Base-by-base conservation (phyloP, 2,113 vertebrate species). In the Cinclus cinclus region DNA sequence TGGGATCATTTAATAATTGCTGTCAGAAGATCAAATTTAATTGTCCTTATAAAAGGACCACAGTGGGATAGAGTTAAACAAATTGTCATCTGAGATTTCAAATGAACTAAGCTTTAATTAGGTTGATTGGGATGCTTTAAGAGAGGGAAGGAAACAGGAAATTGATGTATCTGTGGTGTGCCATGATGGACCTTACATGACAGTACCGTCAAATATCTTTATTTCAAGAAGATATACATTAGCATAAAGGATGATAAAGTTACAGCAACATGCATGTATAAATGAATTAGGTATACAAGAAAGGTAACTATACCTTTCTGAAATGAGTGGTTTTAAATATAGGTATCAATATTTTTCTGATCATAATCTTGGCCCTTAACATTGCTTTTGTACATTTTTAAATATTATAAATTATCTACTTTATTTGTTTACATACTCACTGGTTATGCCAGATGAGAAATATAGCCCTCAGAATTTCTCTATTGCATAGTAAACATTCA, bases 11-110 rank as follows among this genome's bases (percentile, higher is more conserved):
- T 99, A 99, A 99, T 99, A 99, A 99, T 99, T 99, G 99, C 99
- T 99, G 99, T 99, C 99, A 99, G 98, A 99, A 99, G 99, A 99
- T 99, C 99, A 99, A 98, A 99, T 99, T 99, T 99, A 99, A 99
- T 99, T 99, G 98, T 99, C 98, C 98, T 99, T 99, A 98, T 99
- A 98, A 98, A 98, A 98, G 98, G 98, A 99, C 98, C 98, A 98
- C 99, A 99, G 98, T 98, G 99, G 99, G 99, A 98, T 98, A 98
- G 98, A 99, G 98, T 98, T 98, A 99, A 99, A 99, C 98, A 99
- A 99, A 99, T 99, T 99, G 98, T 99, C 99, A 98, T 99, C 98
- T 97, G 99, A 99, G 98, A 98, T 98, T 99, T 99, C 98, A 98
- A 98, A 99, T 98, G 99, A 99, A 98, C 98, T 98, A 99, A 99